These are phyloP conservation scores for Ceuthmochares aereus DNA, from an alignment of 2,113 vertebrate species.

Conservation along the genomic window DNA sequence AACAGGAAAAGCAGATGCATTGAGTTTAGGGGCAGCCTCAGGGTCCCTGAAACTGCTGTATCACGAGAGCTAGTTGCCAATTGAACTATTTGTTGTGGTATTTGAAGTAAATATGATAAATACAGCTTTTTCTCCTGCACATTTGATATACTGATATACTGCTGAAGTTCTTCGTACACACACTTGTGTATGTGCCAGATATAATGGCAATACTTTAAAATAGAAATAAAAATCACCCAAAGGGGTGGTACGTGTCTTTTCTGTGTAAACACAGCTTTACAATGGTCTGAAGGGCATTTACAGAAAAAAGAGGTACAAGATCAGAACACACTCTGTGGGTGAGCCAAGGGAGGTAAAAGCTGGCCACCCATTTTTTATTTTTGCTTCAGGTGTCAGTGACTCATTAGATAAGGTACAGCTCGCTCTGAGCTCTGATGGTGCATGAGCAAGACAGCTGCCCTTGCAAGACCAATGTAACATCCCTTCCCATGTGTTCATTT, in stretches of 20 bases:
- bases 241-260: neutral
- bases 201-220: neutral
- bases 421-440: slow-evolving; percentile 3
- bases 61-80: neutral
- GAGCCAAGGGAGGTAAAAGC: neutral
- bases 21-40: neutral
- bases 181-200: neutral
- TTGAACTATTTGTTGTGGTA: neutral
- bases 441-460: neutral
- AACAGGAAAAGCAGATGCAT: rapidly evolving
- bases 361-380: neutral
- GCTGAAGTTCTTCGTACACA: neutral
- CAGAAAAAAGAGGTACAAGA: neutral
- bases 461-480: neutral
- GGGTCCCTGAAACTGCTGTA: neutral
- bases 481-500: slow-evolving; percentile 34
- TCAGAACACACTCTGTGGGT: rapidly evolving
- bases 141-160: neutral
- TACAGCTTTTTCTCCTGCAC: neutral
- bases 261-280: neutral
- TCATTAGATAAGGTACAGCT: slow-evolving; percentile 6
- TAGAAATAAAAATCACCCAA: neutral
- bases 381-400: neutral
- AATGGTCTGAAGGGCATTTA: neutral
- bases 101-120: neutral